Conservation (phyloP, 1,140 invertebrate species). For the Gonatopus flavifemur region DNA sequence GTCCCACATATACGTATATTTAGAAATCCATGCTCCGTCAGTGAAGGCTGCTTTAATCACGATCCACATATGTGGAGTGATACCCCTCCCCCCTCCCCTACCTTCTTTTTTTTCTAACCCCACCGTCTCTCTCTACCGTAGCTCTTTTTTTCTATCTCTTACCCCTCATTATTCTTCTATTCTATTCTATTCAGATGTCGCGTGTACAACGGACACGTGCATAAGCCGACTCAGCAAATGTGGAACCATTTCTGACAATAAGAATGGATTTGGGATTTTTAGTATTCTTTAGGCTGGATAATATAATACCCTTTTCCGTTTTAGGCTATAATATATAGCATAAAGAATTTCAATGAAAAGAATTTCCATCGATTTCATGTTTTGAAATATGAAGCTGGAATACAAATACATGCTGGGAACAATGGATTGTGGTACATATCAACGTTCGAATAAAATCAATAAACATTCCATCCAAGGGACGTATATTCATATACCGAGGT, state of each 20-base stretch:
- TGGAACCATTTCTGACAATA: conserved; percentile 26
- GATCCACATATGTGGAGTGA: conserved; percentile 13
- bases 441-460: no score
- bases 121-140: background rate
- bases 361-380: no score
- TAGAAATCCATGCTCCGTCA: conserved; percentile 24
- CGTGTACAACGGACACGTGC: conserved; percentile 16
- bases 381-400: no score
- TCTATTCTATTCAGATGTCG: conserved; percentile 11
- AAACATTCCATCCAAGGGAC: no score
- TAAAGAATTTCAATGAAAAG: no score
- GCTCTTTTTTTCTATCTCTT: background rate
- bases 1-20: conserved; percentile 17
- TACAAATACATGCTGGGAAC: no score
- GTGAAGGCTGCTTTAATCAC: conserved; percentile 30
- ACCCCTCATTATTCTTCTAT: background rate
- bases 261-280: no score
- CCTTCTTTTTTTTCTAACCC: background rate
- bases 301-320: no score
- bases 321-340: no score
- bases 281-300: no score
- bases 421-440: no score
- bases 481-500: no score
- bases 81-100: background rate
- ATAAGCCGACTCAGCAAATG: conserved; percentile 22